Percentiles rank a stretch among this genome's conserved stretches.
Evolutionary conservation across 2,888 invertebrate species (phyloP).

Genomic region (Pollenia griseotomentosa): DNA sequence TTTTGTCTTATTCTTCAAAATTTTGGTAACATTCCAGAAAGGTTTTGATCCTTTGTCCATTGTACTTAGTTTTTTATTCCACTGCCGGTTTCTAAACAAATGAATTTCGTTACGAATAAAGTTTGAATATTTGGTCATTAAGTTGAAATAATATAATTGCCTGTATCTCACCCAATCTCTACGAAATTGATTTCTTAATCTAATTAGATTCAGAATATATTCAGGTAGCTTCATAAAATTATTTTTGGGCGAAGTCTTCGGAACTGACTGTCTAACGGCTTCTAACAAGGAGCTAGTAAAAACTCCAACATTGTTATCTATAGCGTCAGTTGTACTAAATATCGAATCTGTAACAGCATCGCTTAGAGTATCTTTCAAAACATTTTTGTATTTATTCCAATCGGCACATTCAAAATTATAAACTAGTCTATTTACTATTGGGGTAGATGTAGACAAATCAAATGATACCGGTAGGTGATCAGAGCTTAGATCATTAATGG

Average conservation of each 20-base stretch:
- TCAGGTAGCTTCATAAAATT: not conserved
- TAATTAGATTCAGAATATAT: not conserved
- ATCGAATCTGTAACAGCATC: not conserved
- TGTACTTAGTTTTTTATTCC: not conserved
- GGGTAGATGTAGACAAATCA: not conserved
- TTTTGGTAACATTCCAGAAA: no score
- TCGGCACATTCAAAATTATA: conserved; percentile 2
- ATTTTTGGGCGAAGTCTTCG: not conserved
- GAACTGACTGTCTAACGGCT: not conserved
- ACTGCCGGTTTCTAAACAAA: no score
- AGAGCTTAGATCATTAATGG: not conserved
- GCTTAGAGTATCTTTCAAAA: no score
- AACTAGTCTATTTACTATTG: not conserved
- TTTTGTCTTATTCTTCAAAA: no score
- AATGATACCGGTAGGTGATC: conserved; percentile 12
- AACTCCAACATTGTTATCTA: not conserved
- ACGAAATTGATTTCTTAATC: no score
- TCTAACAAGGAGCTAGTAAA: not conserved
- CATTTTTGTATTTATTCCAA: not conserved
- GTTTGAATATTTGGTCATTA: not conserved
- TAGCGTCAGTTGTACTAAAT: not conserved
- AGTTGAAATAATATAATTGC: not conserved
- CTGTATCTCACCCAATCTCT: not conserved
- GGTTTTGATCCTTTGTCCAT: no score
- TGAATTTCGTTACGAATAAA: not conserved